Percentiles rank a stretch among this genome's conserved stretches.
Evolutionary conservation across 64 coral and sea anemone genomes (phyloP).

Genomic region (Montipora sp.): DNA sequence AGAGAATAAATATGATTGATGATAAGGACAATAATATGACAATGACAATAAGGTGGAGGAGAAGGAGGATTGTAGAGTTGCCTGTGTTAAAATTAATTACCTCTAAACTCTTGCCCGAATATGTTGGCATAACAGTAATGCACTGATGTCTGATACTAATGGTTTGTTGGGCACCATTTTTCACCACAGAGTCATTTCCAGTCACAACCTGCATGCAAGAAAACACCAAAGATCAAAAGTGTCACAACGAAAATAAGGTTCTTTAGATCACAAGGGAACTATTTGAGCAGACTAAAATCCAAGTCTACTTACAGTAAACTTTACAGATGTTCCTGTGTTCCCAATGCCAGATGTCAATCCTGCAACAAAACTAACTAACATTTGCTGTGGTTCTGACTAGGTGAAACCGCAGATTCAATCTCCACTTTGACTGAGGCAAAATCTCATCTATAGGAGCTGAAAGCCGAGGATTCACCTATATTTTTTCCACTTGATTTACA

Average conservation of each 20-base stretch:
- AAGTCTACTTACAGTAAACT: constrained; percentile 65
- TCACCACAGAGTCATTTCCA: constrained; percentile 74
- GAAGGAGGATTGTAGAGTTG: too few species aligned
- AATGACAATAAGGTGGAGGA: too few species aligned
- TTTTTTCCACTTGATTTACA: too few species aligned
- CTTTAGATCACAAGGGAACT: not conserved
- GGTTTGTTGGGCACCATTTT: constrained; percentile 79
- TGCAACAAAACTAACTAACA: not conserved
- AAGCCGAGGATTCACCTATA: too few species aligned
- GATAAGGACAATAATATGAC: too few species aligned
- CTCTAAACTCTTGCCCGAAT: constrained; percentile 84
- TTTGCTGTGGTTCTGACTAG: not conserved
- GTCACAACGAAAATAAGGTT: not conserved
- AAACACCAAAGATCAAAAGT: not conserved
- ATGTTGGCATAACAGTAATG: constrained; percentile 84
- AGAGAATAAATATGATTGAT: too few species aligned
- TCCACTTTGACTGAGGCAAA: too few species aligned
- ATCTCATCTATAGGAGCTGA: too few species aligned
- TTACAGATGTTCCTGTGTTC: constrained; percentile 57
- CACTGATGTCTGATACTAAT: constrained; percentile 82
- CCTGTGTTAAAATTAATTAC: constrained; percentile 14
- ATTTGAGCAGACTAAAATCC: not conserved
- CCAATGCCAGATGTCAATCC: constrained; percentile 32
- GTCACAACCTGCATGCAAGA: constrained; percentile 48
- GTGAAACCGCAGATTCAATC: too few species aligned